Percentiles rank a stretch among this genome's conserved stretches.
Conservation (phyloP, 2,888 invertebrate genomes). For the Tetragonula carbonaria region DNA sequence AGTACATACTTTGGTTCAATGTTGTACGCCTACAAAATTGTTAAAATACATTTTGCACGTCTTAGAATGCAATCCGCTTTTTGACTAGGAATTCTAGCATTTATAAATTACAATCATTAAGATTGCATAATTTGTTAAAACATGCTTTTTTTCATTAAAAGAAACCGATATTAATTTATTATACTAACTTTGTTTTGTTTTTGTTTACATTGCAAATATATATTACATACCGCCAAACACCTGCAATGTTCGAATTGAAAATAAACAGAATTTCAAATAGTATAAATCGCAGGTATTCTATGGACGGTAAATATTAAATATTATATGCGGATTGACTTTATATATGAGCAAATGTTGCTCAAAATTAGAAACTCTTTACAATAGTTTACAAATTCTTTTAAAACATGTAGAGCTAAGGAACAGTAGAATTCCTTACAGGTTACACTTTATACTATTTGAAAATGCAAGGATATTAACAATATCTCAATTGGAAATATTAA, state of each 20-base stretch:
- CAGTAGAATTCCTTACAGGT: conserved; percentile 18
- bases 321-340: conserved; percentile 25
- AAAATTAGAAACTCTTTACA: conserved; percentile 35
- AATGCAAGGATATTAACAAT: conserved; percentile 32
- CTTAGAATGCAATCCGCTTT: conserved; percentile 3
- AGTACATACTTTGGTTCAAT: conserved; percentile 55
- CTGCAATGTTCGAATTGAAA: conserved; percentile 21
- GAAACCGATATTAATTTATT: conserved; percentile 7
- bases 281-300: conserved; percentile 37
- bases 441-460: conserved; percentile 27
- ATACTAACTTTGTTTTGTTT: not conserved
- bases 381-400: conserved; percentile 44
- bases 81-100: conserved; percentile 34
- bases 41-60: conserved; percentile 11
- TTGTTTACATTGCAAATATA: conserved; percentile 28
- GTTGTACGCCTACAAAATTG: conserved; percentile 44
- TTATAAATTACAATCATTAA: conserved; percentile 19
- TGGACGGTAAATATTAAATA: conserved; percentile 48
- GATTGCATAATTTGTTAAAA: conserved; percentile 29
- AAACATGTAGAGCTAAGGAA: conserved; percentile 38
- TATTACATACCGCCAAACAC: conserved; percentile 9
- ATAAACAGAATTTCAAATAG: not conserved
- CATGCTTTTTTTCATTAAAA: conserved; percentile 16
- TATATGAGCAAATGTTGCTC: conserved; percentile 35
- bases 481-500: conserved; percentile 19